Conservation (phyloP, 2,888 invertebrate genomes). For the Xylocampa areola region DNA sequence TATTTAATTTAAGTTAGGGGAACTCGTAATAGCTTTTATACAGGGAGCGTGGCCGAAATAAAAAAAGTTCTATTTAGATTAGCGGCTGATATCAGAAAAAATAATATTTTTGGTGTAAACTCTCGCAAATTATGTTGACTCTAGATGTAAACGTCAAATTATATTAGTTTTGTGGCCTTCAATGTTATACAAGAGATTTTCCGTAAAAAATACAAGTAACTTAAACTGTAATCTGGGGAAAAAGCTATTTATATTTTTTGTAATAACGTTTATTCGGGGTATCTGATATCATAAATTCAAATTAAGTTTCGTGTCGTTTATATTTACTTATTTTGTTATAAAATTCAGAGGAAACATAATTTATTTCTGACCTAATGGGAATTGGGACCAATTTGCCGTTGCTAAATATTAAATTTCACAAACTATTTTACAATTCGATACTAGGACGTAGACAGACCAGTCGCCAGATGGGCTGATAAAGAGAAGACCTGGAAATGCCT, state of each 20-base stretch:
- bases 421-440: neutral
- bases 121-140: constrained; percentile 35
- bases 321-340: constrained; percentile 12
- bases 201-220: constrained; percentile 1
- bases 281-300: constrained; percentile 19
- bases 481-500: too few relatives aligned
- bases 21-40: constrained; percentile 56
- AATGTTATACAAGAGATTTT: constrained; percentile 21
- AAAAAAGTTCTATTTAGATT: constrained; percentile 53
- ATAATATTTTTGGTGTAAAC: constrained; percentile 32
- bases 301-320: constrained; percentile 2
- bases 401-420: neutral
- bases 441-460: too few relatives aligned
- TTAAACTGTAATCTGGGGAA: constrained; percentile 11
- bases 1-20: constrained; percentile 59
- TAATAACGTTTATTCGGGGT: constrained; percentile 12
- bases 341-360: constrained; percentile 6
- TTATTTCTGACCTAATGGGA: constrained; percentile 14
- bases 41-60: constrained; percentile 28
- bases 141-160: constrained; percentile 9
- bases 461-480: too few relatives aligned
- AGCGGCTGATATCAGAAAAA: constrained; percentile 36
- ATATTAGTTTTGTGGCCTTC: constrained; percentile 21
- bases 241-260: neutral
- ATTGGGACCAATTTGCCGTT: constrained; percentile 6